Base-by-base conservation (phyloP, 2,888 invertebrate species). In the Ctenicera cuprea region DNA sequence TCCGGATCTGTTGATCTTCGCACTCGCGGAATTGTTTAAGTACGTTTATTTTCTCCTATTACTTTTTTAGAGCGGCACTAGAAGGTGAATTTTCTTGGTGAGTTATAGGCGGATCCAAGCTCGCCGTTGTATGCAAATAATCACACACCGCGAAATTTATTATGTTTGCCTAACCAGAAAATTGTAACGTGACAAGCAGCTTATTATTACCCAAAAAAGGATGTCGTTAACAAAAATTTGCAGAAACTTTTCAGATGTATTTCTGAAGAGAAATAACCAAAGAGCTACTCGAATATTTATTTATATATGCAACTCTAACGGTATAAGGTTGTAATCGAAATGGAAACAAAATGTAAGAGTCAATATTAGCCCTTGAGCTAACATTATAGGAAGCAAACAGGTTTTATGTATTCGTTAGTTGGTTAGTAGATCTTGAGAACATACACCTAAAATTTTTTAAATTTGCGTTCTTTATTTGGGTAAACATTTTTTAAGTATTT, bases 1-100 rank as follows among this genome's bases (percentile, higher is more conserved):
- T 37, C 69, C 69, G 61, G 61, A 69, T 67, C 41, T 68, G 16
- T 37, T 43, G 38, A 57, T 41, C 54, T 67, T 57, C 37, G 30
- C 16, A 54, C 52, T 14, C 50, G 18, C 45, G 38, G 43, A 41
- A 41, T 57, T 45, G 50, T 67, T 41, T 3, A 48, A 16, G 20
- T 3, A 18, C 48, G 43, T 54, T 57, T 67, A 0, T 67, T 67
- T 57, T 59, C 67, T 67, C 57, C 54, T 41, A 7, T n/a, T 9
- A 5, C 12, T n/a, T 59, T 59, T 59, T 20, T 30, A 18, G 20
- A 18, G 38, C 38, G n/a, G 11, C 2, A 14, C 41, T 14, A 41
- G 14, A 41, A 48, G 48, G 20, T 16, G 43, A 48, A 48, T 48
- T 48, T 48, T 20, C 48, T 48, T 18, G 48, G 18, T 18, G 41